Conservation (phyloP, 2,797 vertebrate genomes). For the Tadarida brasiliensis region DNA sequence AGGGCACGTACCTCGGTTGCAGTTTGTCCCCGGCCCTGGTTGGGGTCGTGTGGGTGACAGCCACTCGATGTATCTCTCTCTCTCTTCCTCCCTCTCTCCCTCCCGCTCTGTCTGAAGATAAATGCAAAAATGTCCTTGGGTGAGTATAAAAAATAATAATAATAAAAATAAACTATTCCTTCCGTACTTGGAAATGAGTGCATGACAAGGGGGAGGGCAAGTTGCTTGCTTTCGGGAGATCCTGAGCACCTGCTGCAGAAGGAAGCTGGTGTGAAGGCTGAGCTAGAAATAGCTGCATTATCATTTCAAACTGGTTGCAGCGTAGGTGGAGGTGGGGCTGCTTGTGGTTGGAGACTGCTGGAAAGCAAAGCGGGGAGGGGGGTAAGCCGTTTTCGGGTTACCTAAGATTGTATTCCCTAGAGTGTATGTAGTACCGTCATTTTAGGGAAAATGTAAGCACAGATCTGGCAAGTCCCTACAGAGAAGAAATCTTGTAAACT, state of each 20-base stretch:
- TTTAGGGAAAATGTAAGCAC: neutral
- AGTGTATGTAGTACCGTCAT: neutral
- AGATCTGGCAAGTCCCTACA: neutral
- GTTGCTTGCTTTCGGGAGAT: neutral
- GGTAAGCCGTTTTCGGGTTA: neutral
- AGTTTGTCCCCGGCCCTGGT: too few species aligned
- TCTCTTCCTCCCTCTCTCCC: too few species aligned
- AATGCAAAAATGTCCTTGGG: too few species aligned
- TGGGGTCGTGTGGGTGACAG: too few species aligned
- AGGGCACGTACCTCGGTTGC: too few species aligned
- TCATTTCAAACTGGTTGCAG: neutral
- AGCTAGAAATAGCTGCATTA: constrained; percentile 12
- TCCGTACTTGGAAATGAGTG: neutral
- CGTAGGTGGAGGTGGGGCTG: neutral
- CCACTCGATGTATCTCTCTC: too few species aligned
- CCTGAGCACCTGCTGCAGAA: neutral
- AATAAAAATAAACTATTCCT: neutral
- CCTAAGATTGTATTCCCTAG: neutral
- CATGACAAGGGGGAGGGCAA: neutral
- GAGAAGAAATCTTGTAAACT: neutral
- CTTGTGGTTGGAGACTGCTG: neutral
- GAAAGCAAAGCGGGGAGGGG: neutral
- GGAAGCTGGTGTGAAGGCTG: neutral
- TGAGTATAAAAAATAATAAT: too few species aligned
- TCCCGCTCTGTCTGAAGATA: too few species aligned